A percentile compares a stretch with the other conserved stretches of the same genome.
Evolutionary conservation across 2,888 invertebrate species (phyloP).

Genomic region (Heteromyza rotundicornis): DNA sequence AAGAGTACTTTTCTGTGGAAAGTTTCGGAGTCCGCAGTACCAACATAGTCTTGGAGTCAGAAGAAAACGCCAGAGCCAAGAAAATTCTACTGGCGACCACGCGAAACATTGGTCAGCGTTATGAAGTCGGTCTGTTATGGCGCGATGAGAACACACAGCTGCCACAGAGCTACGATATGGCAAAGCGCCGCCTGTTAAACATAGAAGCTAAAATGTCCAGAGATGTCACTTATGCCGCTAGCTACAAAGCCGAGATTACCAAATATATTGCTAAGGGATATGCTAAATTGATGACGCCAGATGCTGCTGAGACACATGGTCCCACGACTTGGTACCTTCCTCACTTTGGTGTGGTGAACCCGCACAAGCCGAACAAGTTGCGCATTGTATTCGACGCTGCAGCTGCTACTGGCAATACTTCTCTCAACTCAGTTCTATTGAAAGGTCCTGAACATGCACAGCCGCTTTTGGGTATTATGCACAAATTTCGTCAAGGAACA

Average conservation of each 20-base stretch:
- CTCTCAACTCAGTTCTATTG: conserved; percentile 37
- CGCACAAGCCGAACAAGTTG: conserved; percentile 39
- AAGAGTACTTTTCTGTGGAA: conserved; percentile 11
- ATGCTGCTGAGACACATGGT: conserved; percentile 19
- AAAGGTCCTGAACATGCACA: conserved; percentile 43
- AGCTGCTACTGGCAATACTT: conserved; percentile 34
- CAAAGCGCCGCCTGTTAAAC: conserved; percentile 21
- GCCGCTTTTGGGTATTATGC: conserved; percentile 13
- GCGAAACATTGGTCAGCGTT: not conserved
- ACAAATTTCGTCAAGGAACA: conserved; percentile 18
- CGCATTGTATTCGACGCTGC: conserved; percentile 49
- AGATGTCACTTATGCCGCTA: conserved; percentile 19
- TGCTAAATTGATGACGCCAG: conserved; percentile 22
- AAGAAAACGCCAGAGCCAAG: conserved; percentile 10
- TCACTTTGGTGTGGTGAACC: conserved; percentile 41
- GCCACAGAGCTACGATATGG: conserved; percentile 15
- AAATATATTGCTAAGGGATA: conserved; percentile 29
- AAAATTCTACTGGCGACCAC: not conserved
- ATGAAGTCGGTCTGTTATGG: not conserved
- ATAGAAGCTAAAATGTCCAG: conserved; percentile 25
- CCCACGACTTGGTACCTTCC: conserved; percentile 41
- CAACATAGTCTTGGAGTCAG: conserved; percentile 7
- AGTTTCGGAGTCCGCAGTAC: conserved; percentile 1
- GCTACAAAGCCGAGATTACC: conserved; percentile 10
- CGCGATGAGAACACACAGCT: not conserved